Conservation (phyloP, 2,113 vertebrate species). For the Rhineura floridana region DNA sequence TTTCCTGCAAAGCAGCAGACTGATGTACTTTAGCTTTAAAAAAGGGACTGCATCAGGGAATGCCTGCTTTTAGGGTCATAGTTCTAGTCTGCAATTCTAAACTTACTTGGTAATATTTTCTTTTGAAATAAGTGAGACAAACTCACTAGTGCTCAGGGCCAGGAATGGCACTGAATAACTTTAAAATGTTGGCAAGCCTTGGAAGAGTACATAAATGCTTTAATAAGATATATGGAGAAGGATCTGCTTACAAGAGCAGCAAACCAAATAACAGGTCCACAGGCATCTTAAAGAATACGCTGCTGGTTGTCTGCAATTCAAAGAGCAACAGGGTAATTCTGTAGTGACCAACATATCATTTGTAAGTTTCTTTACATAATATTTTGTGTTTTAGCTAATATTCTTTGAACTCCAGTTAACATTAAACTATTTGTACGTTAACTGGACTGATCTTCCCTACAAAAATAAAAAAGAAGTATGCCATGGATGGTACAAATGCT, state of each 20-base stretch:
- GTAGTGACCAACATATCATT: too few relatives aligned
- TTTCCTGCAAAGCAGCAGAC: neutral
- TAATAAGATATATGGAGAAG: neutral
- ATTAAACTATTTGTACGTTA: too few relatives aligned
- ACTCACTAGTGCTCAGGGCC: neutral
- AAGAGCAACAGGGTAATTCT: too few relatives aligned
- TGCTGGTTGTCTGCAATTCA: constrained; percentile 19
- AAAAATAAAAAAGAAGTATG: too few relatives aligned
- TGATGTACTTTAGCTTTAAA: neutral
- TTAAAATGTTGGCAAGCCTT: neutral
- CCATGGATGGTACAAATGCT: too few relatives aligned
- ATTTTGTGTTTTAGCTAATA: too few relatives aligned
- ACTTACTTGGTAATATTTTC: neutral
- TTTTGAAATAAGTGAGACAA: neutral
- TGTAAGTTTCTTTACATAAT: too few relatives aligned
- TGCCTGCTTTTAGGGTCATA: neutral
- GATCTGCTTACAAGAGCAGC: neutral
- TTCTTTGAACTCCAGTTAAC: too few relatives aligned
- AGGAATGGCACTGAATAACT: neutral
- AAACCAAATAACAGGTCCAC: neutral
- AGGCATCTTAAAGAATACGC: neutral
- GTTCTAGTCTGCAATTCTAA: neutral
- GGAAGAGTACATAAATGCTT: neutral
- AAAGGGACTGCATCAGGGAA: neutral
- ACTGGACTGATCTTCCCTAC: too few relatives aligned